phyloP scores from a whole-genome alignment of 2,888 invertebrate species.

The Pollenia labialis region DNA sequence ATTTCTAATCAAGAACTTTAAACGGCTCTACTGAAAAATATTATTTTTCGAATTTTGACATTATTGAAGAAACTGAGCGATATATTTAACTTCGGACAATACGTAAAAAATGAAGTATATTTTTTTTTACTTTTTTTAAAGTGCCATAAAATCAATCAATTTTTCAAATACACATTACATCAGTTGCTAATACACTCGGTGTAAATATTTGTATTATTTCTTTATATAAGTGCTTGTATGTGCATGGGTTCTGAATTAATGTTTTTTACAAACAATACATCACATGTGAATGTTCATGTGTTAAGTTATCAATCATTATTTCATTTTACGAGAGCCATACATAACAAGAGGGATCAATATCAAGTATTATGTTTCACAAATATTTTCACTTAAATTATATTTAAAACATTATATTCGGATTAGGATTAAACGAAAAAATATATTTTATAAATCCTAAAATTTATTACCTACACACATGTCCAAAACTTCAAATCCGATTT shows the following conservation, averaged over 20 bases:
- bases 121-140: no score
- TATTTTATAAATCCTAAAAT: neutral
- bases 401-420: neutral
- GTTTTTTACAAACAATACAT: neutral
- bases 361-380: constrained; percentile 1
- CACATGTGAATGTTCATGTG: neutral
- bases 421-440: constrained; percentile 3
- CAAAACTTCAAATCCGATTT: constrained; percentile 2
- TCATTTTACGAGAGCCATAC: neutral
- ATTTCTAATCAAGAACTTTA: no score
- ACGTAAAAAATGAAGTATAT: no score
- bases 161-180: no score
- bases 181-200: neutral
- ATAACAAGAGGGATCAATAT: constrained; percentile 9
- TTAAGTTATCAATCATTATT: constrained; percentile 14
- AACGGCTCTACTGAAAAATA: no score
- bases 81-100: no score
- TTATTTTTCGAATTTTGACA: no score
- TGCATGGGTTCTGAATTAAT: neutral
- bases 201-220: neutral
- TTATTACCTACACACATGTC: constrained; percentile 13
- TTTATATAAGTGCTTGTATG: neutral
- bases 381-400: constrained; percentile 4
- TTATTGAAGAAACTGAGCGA: no score
- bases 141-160: no score